Percentiles rank a stretch among this genome's conserved stretches.
Conservation (phyloP, 2,797 vertebrate species). For the Sitta carolinensis region DNA sequence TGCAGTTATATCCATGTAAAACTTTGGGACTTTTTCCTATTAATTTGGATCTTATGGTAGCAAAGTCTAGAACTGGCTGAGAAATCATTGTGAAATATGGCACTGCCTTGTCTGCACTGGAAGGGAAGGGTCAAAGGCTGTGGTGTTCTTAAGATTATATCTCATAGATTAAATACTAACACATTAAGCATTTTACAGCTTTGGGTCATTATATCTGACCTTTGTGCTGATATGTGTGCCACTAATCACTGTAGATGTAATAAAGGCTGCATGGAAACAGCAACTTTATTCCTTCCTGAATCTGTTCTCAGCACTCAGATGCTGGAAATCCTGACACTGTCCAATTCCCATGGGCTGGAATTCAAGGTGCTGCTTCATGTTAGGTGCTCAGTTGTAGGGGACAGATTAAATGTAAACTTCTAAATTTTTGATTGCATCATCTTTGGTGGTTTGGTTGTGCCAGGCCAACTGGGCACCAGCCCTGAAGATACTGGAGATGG, state of each 20-base stretch:
- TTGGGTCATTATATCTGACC: constrained; percentile 13
- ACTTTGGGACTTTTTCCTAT: not conserved
- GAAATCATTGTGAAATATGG: not conserved
- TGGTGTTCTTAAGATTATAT: constrained; percentile 9
- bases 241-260: not conserved
- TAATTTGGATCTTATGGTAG: not conserved
- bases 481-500: not conserved
- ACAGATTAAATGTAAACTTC: not conserved
- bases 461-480: not conserved
- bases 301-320: not conserved
- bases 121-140: constrained; percentile 17
- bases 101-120: not conserved
- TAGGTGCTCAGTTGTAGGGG: not conserved
- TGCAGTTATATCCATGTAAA: not conserved
- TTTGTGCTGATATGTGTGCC: constrained; percentile 43
- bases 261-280: constrained; percentile 8
- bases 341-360: not conserved
- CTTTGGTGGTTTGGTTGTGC: not conserved
- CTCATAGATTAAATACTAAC: not conserved
- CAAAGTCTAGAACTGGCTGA: not conserved
- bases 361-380: not conserved
- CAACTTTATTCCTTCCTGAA: not conserved
- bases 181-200: constrained; percentile 7
- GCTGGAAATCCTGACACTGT: not conserved
- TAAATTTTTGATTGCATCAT: not conserved